These are phyloP conservation scores for Leptinotarsa rubiginosa DNA, from an alignment of 2,888 invertebrate species.

Conservation along the genomic window DNA sequence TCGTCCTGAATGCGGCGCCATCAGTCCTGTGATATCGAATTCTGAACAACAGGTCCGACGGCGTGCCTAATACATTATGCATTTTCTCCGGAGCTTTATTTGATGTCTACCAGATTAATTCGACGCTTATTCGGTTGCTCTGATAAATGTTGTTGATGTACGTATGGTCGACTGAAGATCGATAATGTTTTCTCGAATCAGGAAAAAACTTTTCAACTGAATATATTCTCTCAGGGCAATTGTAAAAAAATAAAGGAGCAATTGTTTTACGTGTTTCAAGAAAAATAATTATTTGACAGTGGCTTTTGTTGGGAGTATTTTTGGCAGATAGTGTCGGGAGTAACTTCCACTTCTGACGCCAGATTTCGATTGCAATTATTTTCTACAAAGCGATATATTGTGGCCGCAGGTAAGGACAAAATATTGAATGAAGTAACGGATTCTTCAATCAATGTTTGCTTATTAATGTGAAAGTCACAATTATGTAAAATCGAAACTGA, in stretches of 20 bases:
- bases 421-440: no score
- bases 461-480: no score
- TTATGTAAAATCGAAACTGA: no score
- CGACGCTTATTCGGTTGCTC: constrained; percentile 23
- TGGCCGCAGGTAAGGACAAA: no score
- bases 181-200: not conserved
- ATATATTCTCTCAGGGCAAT: not conserved
- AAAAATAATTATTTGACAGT: no score
- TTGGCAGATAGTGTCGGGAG: no score
- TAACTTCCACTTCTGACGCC: no score
- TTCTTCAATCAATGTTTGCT: no score
- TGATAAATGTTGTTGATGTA: constrained; percentile 1
- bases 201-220: not conserved
- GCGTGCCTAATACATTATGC: constrained; percentile 40
- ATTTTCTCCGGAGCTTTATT: constrained; percentile 33
- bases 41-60: constrained; percentile 42
- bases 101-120: constrained; percentile 19
- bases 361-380: no score
- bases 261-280: no score
- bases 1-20: constrained; percentile 29
- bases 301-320: no score
- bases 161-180: not conserved
- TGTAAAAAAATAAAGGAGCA: not conserved
- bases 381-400: no score
- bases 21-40: constrained; percentile 32